Conservation (phyloP, 2,797 vertebrate species). For the Geotrypetes seraphini region DNA sequence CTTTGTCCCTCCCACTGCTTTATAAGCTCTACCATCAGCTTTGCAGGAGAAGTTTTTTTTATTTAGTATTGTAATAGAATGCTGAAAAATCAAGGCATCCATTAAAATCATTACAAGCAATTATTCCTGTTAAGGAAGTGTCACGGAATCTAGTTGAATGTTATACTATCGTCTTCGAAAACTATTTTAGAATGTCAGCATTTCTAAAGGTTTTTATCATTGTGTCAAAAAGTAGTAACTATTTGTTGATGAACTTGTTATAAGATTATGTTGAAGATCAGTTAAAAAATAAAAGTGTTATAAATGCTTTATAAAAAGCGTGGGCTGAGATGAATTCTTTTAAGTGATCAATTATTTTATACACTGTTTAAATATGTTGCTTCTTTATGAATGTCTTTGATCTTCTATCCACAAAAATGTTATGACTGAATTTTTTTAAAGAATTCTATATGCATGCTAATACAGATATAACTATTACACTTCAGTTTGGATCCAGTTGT, state of each 20-base stretch:
- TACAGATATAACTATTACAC: constrained; percentile 24
- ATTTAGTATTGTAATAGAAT: not conserved
- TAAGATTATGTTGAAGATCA: not conserved
- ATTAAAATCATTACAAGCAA: not conserved
- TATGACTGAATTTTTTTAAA: constrained; percentile 10
- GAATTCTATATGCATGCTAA: constrained; percentile 4
- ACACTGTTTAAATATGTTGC: not conserved
- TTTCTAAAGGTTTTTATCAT: not conserved
- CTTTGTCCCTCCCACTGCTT: too few species aligned
- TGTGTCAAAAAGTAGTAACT: not conserved
- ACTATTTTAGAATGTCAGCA: not conserved
- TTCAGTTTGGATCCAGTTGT: constrained; percentile 26
- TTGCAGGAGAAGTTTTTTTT: too few species aligned
- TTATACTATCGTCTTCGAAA: not conserved
- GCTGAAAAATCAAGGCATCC: not conserved
- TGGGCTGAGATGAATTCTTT: not conserved
- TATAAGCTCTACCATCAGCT: too few species aligned
- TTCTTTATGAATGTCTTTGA: not conserved
- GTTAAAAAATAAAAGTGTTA: constrained; percentile 3
- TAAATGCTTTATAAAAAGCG: not conserved
- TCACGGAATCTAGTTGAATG: not conserved
- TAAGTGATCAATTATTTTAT: not conserved
- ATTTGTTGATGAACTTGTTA: constrained; percentile 1
- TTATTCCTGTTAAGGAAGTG: not conserved
- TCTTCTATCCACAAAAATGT: too few species aligned